Evolutionary conservation across 2,113 vertebrate genomes (phyloP).

Genomic region (Zeus faber): DNA sequence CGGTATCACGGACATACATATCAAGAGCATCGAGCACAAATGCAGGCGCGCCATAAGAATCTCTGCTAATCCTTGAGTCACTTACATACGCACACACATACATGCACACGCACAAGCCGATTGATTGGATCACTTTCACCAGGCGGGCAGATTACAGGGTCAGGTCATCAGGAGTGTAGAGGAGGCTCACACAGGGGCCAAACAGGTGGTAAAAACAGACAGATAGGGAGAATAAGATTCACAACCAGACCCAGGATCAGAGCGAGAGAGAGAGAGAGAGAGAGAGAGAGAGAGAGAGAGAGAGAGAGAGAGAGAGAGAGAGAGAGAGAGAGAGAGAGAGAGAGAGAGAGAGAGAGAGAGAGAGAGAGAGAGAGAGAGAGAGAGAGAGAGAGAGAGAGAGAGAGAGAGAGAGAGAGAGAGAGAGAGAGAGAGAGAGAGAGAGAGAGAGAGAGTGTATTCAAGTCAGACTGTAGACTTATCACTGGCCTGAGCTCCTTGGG

Average conservation of each 20-base stretch:
- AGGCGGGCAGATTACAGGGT: neutral
- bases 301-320: neutral
- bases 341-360: neutral
- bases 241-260: too few relatives aligned
- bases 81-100: constrained; percentile 18
- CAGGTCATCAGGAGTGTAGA: neutral
- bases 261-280: neutral
- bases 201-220: neutral
- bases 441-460: neutral
- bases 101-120: constrained; percentile 1
- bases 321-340: neutral
- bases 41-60: too few relatives aligned
- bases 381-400: neutral
- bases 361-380: neutral
- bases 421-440: neutral
- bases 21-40: too few relatives aligned
- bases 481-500: too few relatives aligned
- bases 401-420: neutral
- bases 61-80: constrained; percentile 27
- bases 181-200: neutral
- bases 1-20: too few relatives aligned
- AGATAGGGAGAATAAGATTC: neutral
- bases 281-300: neutral
- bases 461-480: neutral
- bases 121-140: neutral